A percentile compares a stretch with the other conserved stretches of the same genome.
phyloP scores from a whole-genome alignment of 2,888 invertebrate genomes.

The Thereva unica region DNA sequence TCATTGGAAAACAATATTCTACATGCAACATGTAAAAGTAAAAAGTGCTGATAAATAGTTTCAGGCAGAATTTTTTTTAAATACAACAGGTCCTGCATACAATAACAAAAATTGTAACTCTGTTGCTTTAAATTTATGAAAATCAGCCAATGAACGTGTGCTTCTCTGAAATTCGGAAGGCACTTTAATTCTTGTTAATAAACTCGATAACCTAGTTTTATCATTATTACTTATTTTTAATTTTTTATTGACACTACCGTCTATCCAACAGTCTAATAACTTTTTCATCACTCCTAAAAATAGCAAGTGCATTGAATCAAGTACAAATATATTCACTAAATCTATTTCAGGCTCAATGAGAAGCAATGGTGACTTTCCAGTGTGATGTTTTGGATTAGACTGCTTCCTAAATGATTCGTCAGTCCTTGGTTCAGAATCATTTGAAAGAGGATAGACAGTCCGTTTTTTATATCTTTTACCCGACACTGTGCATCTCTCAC shows the following conservation, averaged over 20 bases:
- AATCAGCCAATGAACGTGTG: background rate
- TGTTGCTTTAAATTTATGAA: background rate
- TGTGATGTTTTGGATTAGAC: background rate
- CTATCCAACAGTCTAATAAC: conserved; percentile 2
- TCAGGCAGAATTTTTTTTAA: background rate
- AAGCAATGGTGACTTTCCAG: background rate
- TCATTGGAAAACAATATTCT: background rate
- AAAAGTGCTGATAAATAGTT: background rate
- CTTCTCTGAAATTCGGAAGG: background rate
- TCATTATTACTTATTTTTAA: background rate
- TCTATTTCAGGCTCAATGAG: background rate
- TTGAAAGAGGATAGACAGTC: background rate
- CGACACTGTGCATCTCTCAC: background rate
- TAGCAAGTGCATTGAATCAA: background rate
- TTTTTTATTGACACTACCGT: background rate
- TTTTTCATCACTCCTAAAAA: background rate
- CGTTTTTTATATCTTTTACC: background rate
- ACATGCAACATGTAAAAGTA: background rate
- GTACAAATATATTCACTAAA: background rate
- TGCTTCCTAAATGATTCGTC: background rate
- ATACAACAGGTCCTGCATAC: background rate
- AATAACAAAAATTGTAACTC: conserved; percentile 2
- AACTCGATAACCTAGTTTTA: background rate
- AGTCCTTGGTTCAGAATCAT: background rate
- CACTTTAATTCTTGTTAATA: conserved; percentile 1